phyloP scores from a whole-genome alignment of 2,888 invertebrate species.

The Ochropacha duplaris region DNA sequence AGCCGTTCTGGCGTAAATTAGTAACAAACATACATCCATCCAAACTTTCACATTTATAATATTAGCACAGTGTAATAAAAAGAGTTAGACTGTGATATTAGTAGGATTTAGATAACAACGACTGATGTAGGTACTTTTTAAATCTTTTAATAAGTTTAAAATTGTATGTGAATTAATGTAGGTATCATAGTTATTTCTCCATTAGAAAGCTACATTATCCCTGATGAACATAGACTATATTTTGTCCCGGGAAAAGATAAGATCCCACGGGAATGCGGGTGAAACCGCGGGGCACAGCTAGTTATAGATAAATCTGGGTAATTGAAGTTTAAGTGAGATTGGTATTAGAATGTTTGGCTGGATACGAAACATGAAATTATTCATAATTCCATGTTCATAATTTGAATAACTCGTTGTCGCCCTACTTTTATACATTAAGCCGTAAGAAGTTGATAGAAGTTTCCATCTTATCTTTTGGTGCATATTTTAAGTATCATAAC shows the following conservation, averaged over 20 bases:
- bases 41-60: no score
- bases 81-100: no score
- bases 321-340: background rate
- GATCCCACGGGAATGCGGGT: no score
- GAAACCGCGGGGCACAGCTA: no score
- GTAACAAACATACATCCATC: no score
- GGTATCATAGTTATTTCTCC: no score
- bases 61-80: no score
- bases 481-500: background rate
- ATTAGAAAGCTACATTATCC: no score
- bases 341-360: background rate
- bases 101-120: background rate
- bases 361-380: background rate
- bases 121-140: background rate
- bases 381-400: background rate
- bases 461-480: background rate
- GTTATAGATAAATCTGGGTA: background rate
- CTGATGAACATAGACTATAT: no score
- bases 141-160: background rate
- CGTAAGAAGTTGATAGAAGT: background rate
- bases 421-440: background rate
- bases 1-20: no score
- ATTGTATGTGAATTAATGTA: no score
- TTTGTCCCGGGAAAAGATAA: no score
- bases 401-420: slow-evolving; percentile 6